A percentile compares a stretch with the other conserved stretches of the same genome.
phyloP scores from a whole-genome alignment of 2,797 vertebrate species.

The Chelon labrosus region DNA sequence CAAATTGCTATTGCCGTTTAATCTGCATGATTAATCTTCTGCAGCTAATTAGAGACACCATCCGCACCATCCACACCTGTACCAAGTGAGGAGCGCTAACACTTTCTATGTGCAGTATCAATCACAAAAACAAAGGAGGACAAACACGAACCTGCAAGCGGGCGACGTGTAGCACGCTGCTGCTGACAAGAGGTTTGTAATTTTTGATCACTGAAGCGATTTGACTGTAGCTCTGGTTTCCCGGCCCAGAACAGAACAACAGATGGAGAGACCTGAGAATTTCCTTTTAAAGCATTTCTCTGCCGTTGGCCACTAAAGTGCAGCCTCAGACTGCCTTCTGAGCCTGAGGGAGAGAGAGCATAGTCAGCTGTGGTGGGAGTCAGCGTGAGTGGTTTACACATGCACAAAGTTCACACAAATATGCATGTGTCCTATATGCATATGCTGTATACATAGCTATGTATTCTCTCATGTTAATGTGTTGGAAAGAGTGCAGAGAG shows the following conservation, averaged over 20 bases:
- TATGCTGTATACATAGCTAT: constrained; percentile 9
- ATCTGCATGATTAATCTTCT: constrained; percentile 66
- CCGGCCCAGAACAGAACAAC: constrained; percentile 62
- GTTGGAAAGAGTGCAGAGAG: constrained; percentile 37
- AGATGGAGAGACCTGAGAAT: constrained; percentile 70
- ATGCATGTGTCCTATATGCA: constrained; percentile 5
- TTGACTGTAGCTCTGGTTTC: constrained; percentile 48
- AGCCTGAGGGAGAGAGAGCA: constrained; percentile 52
- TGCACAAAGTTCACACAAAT: constrained; percentile 25
- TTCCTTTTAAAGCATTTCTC: constrained; percentile 63
- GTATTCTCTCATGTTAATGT: constrained; percentile 40
- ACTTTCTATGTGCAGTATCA: constrained; percentile 43
- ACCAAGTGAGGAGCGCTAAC: constrained; percentile 37
- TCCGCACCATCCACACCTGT: constrained; percentile 53
- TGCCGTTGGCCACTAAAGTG: constrained; percentile 54
- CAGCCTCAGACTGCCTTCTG: constrained; percentile 54
- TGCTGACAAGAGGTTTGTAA: constrained; percentile 64
- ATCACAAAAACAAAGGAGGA: constrained; percentile 51
- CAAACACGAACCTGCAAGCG: constrained; percentile 28
- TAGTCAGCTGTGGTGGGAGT: constrained; percentile 11
- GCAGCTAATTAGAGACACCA: constrained; percentile 57
- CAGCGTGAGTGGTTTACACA: constrained; percentile 30
- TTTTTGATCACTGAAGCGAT: constrained; percentile 70
- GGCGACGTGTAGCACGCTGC: constrained; percentile 27
- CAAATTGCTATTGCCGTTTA: constrained; percentile 34